Conservation (phyloP, 2,797 vertebrate genomes). For the Halcyon chelicuti region DNA sequence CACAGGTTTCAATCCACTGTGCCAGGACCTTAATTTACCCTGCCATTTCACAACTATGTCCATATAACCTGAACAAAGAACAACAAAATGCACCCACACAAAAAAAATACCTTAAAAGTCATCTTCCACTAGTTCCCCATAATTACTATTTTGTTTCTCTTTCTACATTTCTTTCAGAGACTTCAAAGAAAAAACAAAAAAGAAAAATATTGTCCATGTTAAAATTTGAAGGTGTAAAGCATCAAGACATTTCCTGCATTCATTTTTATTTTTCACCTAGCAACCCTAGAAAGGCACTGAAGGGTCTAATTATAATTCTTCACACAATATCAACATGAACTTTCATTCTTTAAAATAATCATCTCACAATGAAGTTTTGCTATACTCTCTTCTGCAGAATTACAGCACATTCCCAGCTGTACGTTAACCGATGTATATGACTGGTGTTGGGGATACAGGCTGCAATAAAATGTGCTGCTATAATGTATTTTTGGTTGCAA, state of each 20-base stretch:
- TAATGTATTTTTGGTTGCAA: background rate
- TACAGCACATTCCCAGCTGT: background rate
- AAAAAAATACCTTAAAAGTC: background rate
- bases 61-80: background rate
- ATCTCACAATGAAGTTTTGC: background rate
- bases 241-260: background rate
- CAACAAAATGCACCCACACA: background rate
- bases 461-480: background rate
- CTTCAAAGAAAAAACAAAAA: background rate
- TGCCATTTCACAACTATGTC: background rate
- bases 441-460: background rate
- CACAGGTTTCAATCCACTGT: background rate
- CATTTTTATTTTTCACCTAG: background rate
- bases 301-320: background rate
- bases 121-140: background rate
- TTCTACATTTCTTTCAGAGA: background rate
- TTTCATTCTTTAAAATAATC: background rate
- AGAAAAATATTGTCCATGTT: background rate
- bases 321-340: background rate
- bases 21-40: background rate
- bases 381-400: background rate
- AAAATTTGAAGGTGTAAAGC: background rate
- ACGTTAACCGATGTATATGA: background rate
- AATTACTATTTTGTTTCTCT: background rate
- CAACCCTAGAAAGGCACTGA: background rate